Conservation (phyloP, 2,113 vertebrate species). For the Spea multiplicata region DNA sequence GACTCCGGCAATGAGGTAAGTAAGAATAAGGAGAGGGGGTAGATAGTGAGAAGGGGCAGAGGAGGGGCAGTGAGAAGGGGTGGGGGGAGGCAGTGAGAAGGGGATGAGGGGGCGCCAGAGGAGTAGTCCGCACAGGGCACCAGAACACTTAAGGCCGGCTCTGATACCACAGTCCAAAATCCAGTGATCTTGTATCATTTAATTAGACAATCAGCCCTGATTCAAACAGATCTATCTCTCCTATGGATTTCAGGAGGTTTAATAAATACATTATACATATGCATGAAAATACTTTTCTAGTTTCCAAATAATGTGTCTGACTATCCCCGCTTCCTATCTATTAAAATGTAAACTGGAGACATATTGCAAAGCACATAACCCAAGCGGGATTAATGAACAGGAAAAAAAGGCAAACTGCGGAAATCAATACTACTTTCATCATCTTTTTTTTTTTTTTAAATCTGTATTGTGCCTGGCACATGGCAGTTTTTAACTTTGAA, state of each 20-base stretch:
- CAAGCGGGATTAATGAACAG: slow-evolving; percentile 18
- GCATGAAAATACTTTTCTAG: background rate
- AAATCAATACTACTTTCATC: slow-evolving; percentile 28
- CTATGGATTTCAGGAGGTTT: background rate
- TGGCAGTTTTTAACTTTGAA: slow-evolving; percentile 4
- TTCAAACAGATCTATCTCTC: too few relatives aligned
- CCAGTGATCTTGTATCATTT: too few relatives aligned
- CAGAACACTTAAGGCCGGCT: too few relatives aligned
- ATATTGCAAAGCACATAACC: slow-evolving; percentile 14
- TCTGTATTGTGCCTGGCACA: slow-evolving; percentile 18
- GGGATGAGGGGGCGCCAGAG: too few relatives aligned
- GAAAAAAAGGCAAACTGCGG: slow-evolving; percentile 1
- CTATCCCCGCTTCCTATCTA: background rate
- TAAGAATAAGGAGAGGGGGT: too few relatives aligned
- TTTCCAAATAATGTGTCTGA: slow-evolving; percentile 9
- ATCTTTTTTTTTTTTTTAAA: background rate
- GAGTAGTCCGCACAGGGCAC: too few relatives aligned
- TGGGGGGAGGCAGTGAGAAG: too few relatives aligned
- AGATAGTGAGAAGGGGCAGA: too few relatives aligned
- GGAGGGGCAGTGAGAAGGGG: too few relatives aligned
- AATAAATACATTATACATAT: slow-evolving; percentile 25
- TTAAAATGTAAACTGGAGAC: slow-evolving; percentile 13
- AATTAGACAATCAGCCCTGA: too few relatives aligned
- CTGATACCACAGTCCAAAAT: too few relatives aligned
- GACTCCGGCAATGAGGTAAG: too few relatives aligned